Evolutionary conservation across 2,888 invertebrate genomes (phyloP).

Genomic region (Miltochrista miniata): DNA sequence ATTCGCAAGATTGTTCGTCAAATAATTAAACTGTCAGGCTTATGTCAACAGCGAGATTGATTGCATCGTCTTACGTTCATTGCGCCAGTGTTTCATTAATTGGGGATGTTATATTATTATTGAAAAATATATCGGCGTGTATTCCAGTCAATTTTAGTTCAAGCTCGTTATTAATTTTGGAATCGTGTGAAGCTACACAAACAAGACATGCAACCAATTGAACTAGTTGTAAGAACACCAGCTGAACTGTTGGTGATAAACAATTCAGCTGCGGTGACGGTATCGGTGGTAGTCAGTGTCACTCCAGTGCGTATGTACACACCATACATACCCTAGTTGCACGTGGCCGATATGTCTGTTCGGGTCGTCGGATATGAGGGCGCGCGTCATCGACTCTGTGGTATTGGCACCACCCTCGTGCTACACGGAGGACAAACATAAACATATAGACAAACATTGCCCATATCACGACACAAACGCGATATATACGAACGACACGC

Average conservation of each 20-base stretch:
- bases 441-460: slow-evolving; percentile 76
- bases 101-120: slow-evolving; percentile 16
- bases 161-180: too few species aligned
- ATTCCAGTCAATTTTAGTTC: slow-evolving; percentile 10
- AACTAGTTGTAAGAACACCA: slow-evolving; percentile 26
- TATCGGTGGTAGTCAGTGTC: slow-evolving; percentile 48
- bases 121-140: neutral
- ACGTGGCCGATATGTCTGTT: slow-evolving; percentile 95
- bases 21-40: slow-evolving; percentile 68
- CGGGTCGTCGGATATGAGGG: slow-evolving; percentile 96
- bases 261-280: slow-evolving; percentile 25
- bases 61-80: slow-evolving; percentile 49
- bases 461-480: slow-evolving; percentile 64
- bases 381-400: slow-evolving; percentile 97
- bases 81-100: slow-evolving; percentile 35
- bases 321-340: slow-evolving; percentile 96
- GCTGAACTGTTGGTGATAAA: slow-evolving; percentile 32
- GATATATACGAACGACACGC: slow-evolving; percentile 39
- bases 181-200: slow-evolving; percentile 27
- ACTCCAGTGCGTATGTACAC: slow-evolving; percentile 73
- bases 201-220: slow-evolving; percentile 43
- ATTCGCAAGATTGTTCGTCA: slow-evolving; percentile 53
- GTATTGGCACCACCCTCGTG: slow-evolving; percentile 96
- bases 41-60: slow-evolving; percentile 68
- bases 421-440: slow-evolving; percentile 88